Conservation (phyloP, 2,797 vertebrate genomes). For the Anas capensis region DNA sequence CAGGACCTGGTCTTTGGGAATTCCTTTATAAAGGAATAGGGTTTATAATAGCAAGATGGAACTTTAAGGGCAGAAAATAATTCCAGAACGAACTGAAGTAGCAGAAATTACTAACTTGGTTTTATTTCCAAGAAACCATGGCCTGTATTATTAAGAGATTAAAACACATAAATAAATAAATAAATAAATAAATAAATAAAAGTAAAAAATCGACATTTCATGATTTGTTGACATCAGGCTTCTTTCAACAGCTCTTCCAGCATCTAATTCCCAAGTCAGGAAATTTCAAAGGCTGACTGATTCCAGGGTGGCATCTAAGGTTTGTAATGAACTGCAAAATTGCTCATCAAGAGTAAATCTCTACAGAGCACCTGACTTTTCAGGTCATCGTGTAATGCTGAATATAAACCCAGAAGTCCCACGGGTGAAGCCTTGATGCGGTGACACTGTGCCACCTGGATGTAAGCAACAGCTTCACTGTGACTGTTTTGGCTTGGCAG, state of each 20-base stretch:
- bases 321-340: background rate
- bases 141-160: background rate
- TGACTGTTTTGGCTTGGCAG: background rate
- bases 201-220: background rate
- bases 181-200: background rate
- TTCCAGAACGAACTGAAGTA: background rate
- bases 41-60: background rate
- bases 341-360: background rate
- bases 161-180: background rate
- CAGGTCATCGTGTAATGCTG: background rate
- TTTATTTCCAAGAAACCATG: background rate
- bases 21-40: background rate
- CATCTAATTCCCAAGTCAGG: background rate
- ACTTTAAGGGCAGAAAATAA: background rate
- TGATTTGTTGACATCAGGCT: background rate
- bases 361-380: background rate
- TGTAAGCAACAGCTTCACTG: background rate
- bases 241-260: background rate
- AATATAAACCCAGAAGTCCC: background rate
- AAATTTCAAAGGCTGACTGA: background rate
- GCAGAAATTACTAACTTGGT: background rate
- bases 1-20: background rate
- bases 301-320: background rate
- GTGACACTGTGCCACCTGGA: rapidly evolving
- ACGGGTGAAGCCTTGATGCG: background rate